These are phyloP conservation scores for Emys orbicularis DNA, from an alignment of 2,797 vertebrate species.

Conservation along the genomic window DNA sequence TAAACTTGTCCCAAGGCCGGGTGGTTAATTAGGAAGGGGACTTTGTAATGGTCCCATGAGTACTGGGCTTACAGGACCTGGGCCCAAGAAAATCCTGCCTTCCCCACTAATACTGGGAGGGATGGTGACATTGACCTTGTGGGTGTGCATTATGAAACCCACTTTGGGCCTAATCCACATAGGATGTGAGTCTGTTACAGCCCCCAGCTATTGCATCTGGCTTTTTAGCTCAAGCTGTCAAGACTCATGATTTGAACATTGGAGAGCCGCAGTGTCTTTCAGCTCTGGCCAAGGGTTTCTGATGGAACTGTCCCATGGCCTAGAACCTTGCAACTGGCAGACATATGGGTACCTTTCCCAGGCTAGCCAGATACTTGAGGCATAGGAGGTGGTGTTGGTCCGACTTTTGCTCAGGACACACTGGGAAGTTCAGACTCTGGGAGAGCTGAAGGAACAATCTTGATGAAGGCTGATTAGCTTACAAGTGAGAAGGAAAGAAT, in stretches of 20 bases:
- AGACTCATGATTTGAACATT: neutral
- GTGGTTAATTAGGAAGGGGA: neutral
- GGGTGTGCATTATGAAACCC: neutral
- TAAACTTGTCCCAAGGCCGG: conserved; percentile 32
- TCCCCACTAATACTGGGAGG: neutral
- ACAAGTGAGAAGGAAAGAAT: neutral
- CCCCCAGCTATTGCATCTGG: neutral
- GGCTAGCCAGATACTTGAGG: neutral
- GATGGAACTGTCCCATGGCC: neutral
- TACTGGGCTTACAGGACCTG: neutral
- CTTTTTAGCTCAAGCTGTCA: neutral
- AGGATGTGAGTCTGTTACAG: neutral
- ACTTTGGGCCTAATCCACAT: neutral
- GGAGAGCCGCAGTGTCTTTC: neutral
- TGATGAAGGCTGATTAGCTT: neutral
- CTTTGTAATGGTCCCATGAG: neutral
- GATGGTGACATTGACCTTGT: neutral
- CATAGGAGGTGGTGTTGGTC: no score
- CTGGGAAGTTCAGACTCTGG: neutral
- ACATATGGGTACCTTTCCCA: neutral
- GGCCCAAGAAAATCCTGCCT: neutral
- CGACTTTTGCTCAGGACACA: neutral
- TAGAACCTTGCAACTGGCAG: neutral
- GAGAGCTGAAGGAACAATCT: neutral
- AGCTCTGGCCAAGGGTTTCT: neutral